Evolutionary conservation across 2,888 invertebrate genomes (phyloP).

Genomic region (Hedychridium roseum): DNA sequence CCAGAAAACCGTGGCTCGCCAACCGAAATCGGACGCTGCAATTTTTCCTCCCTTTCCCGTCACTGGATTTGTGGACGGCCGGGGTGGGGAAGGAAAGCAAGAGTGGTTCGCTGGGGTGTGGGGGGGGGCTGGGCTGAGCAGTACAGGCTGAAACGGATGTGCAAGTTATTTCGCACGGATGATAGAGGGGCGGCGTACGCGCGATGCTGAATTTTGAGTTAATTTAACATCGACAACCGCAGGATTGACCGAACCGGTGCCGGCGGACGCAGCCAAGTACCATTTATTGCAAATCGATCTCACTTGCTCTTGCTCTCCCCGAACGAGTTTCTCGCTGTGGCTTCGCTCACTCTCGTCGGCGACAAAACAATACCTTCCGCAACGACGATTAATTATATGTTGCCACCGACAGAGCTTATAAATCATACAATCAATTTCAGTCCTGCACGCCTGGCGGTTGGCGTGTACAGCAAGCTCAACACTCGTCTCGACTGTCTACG

Average conservation of each 20-base stretch:
- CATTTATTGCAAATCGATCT: slow-evolving; percentile 58
- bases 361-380: slow-evolving; percentile 50
- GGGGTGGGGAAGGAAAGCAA: no score
- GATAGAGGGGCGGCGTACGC: slow-evolving; percentile 11
- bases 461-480: no score
- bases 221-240: slow-evolving; percentile 45
- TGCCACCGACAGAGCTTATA: slow-evolving; percentile 54
- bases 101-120: no score
- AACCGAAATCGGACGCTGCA: no score
- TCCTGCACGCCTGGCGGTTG: slow-evolving; percentile 25
- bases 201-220: slow-evolving; percentile 39
- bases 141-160: no score
- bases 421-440: slow-evolving; percentile 56
- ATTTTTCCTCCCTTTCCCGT: no score
- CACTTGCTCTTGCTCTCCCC: slow-evolving; percentile 36
- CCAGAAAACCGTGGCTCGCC: no score
- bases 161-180: no score
- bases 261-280: slow-evolving; percentile 25
- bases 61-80: no score
- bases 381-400: slow-evolving; percentile 57
- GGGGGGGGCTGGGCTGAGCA: no score
- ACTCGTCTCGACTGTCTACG: no score
- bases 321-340: slow-evolving; percentile 25
- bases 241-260: slow-evolving; percentile 38
- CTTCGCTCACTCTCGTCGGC: slow-evolving; percentile 22